Base-by-base conservation (phyloP, 2,113 vertebrate species). In the Nematolebias whitei region DNA sequence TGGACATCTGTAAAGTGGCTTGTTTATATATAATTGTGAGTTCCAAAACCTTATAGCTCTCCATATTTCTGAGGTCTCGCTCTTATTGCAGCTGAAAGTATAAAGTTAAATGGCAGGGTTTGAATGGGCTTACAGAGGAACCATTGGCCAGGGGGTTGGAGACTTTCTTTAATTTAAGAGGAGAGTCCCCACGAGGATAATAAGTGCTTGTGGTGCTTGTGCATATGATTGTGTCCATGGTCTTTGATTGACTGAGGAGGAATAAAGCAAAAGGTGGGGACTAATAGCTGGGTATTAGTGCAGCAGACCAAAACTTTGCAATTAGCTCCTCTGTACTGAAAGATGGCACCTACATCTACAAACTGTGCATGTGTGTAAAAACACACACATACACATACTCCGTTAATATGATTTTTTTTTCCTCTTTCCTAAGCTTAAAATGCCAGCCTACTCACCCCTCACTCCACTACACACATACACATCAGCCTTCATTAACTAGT, bases 261-360 rank as follows among this genome's bases (percentile, higher is more conserved):
- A 78, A 66, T 85, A 69, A 89, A 65, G 78, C 40, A 83, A 78
- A 69, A 71, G 68, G 63, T 76, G 61, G 67, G 76, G 63, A 63
- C 62, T 83, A 84, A 84, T 87, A 74, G 68, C 24, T 62, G 53
- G 68, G 72, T 85, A 77, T 87, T 77, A 79, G 81, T 76, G 71
- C 81, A 76, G 66, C 70, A 55, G 72, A 82, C 58, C 75, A 77
- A 71, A 71, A 70, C 83, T 74, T 79, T 79, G 68, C 80, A 85
- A 87, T 87, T 88, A 88, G 79, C 75, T 77, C 54, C 43, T 15
- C 38, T 55, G 63, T 59, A 74, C 56, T 55, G 26, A 71, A 58
- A 68, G 24, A 73, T 76, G 47, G 35, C 41, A 65, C 43, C 24
- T 59, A 38, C 56, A 60, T 56, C 20, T 49, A 19, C 41, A 77